Evolutionary conservation across 2,797 vertebrate genomes (phyloP).

Genomic region (Pipistrellus pygmaeus): DNA sequence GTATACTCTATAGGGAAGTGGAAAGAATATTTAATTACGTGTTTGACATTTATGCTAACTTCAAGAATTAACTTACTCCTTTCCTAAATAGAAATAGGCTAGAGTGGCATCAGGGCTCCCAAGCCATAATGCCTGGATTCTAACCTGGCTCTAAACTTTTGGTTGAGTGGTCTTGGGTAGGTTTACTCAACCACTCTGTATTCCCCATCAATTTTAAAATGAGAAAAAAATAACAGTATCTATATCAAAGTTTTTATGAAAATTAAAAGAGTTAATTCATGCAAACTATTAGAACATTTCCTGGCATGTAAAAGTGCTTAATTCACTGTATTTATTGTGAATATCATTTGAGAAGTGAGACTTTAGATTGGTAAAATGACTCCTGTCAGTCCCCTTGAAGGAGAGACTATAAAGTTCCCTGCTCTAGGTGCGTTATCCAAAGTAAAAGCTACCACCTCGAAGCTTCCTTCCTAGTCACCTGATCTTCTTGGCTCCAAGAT

Average conservation of each 20-base stretch:
- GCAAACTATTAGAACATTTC: slow-evolving; percentile 18
- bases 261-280: slow-evolving; percentile 2
- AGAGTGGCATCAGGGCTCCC: background rate
- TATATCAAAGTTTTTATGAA: background rate
- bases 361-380: background rate
- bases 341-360: slow-evolving; percentile 57
- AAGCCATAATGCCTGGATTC: background rate
- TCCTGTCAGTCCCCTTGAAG: background rate
- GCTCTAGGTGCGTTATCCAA: background rate
- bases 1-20: background rate
- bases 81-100: slow-evolving; percentile 20
- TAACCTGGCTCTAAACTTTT: background rate
- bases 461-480: background rate
- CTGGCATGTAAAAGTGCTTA: background rate
- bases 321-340: background rate
- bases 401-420: slow-evolving; percentile 38
- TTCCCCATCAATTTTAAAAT: background rate
- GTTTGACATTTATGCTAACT: background rate
- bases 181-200: background rate
- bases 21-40: background rate
- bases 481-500: background rate
- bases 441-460: background rate
- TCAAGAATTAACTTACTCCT: background rate
- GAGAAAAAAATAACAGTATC: background rate
- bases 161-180: background rate